phyloP scores from a whole-genome alignment of 2,797 vertebrate genomes.

The Gallinago solitaria region DNA sequence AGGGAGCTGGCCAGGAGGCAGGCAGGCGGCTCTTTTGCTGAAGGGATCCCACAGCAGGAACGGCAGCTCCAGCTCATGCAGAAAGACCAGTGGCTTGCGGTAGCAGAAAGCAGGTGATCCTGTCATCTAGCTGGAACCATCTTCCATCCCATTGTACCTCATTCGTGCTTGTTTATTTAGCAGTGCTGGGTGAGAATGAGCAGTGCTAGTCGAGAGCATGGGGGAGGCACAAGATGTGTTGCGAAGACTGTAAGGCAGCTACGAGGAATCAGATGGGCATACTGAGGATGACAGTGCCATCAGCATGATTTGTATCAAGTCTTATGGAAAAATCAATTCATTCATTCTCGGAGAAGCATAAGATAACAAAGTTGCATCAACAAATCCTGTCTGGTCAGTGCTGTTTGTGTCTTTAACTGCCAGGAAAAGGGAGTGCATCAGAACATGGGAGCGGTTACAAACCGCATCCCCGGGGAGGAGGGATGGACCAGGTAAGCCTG shows the following conservation, averaged over 20 bases:
- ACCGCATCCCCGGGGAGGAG: fast-evolving
- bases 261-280: not conserved
- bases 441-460: fast-evolving
- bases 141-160: not conserved
- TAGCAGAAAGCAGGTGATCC: not conserved
- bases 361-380: not conserved
- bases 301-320: not conserved
- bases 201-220: not conserved
- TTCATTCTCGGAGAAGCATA: not conserved
- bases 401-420: not conserved
- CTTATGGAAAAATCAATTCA: not conserved
- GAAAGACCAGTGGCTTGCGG: not conserved
- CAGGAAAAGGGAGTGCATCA: not conserved
- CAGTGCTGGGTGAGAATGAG: not conserved
- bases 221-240: not conserved
- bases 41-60: not conserved
- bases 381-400: not conserved
- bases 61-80: not conserved
- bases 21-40: not conserved
- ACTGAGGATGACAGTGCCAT: not conserved
- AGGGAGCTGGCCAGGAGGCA: fast-evolving
- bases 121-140: not conserved
- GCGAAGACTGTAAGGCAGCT: not conserved
- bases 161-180: not conserved
- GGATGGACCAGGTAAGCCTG: not conserved